Percentiles rank a stretch among this genome's conserved stretches.
Evolutionary conservation across 1,140 invertebrate genomes (phyloP).

Genomic region (Fragariocoptes setiger): DNA sequence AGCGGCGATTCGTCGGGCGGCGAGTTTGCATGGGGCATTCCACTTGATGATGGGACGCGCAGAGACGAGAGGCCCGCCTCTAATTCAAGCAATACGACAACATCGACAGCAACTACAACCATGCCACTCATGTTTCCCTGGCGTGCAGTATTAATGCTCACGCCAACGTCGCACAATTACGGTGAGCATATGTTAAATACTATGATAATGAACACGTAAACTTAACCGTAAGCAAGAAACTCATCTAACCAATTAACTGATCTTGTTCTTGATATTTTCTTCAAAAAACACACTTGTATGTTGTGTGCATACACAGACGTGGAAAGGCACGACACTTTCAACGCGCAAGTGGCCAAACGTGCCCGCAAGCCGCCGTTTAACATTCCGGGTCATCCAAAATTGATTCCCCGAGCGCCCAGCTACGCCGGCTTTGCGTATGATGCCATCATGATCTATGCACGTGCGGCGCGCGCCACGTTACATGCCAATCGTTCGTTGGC

Average conservation of each 20-base stretch:
- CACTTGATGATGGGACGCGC: no score
- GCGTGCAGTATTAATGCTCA: constrained; percentile 33
- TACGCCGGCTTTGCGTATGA: constrained; percentile 58
- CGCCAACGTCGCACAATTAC: constrained; percentile 13
- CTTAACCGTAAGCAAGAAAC: constrained; percentile 30
- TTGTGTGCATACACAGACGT: constrained; percentile 45
- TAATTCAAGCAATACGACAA: no score
- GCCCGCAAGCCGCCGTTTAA: constrained; percentile 32
- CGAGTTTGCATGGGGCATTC: no score
- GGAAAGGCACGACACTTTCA: no score
- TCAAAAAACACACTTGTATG: constrained; percentile 38
- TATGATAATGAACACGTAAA: no score
- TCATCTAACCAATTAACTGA: constrained; percentile 56
- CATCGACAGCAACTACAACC: no score
- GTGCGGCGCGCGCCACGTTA: constrained; percentile 36
- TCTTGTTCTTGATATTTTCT: constrained; percentile 10
- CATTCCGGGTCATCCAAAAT: constrained; percentile 33
- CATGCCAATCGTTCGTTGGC: constrained; percentile 28
- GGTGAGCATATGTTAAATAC: no score
- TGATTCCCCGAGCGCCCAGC: constrained; percentile 33
- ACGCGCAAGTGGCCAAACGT: constrained; percentile 16
- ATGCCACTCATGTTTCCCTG: no score
- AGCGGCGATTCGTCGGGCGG: no score
- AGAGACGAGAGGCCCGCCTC: no score
- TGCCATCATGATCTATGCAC: constrained; percentile 49